phyloP scores from a whole-genome alignment of 1,140 invertebrate species.

The Gonatopus flavifemur region DNA sequence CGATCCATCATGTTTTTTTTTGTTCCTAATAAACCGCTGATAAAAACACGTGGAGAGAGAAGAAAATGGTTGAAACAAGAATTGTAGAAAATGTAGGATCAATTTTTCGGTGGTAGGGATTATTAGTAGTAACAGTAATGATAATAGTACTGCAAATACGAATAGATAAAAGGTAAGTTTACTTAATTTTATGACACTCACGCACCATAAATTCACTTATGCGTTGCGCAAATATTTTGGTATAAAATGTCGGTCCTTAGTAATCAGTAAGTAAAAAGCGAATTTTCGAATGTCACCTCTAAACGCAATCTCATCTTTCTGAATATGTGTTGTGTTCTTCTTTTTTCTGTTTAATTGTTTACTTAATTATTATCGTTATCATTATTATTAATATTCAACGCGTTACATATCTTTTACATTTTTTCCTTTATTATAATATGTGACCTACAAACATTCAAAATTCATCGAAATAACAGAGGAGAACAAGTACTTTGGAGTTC shows the following conservation, averaged over 20 bases:
- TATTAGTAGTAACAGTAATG: too few relatives aligned
- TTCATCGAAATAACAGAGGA: slow-evolving; percentile 36
- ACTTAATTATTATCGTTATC: not conserved
- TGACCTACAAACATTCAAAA: slow-evolving; percentile 45
- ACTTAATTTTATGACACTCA: slow-evolving; percentile 21
- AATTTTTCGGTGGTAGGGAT: too few relatives aligned
- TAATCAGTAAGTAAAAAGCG: slow-evolving; percentile 26
- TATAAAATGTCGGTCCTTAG: slow-evolving; percentile 38
- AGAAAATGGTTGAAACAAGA: too few relatives aligned
- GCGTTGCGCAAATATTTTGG: slow-evolving; percentile 32
- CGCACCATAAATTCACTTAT: slow-evolving; percentile 18
- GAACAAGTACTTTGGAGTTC: slow-evolving; percentile 16
- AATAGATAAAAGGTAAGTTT: not conserved
- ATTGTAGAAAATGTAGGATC: too few relatives aligned
- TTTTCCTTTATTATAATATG: slow-evolving; percentile 23
- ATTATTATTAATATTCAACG: not conserved
- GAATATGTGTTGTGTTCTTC: not conserved
- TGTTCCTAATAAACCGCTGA: too few relatives aligned
- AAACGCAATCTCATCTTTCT: slow-evolving; percentile 6
- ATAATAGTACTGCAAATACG: too few relatives aligned
- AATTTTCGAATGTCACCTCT: slow-evolving; percentile 14
- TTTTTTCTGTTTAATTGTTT: slow-evolving; percentile 21
- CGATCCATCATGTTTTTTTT: too few relatives aligned
- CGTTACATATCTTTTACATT: slow-evolving; percentile 7
- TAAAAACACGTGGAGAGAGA: too few relatives aligned